Base-by-base conservation (phyloP, 2,888 invertebrate genomes). In the Graphium colonna region DNA sequence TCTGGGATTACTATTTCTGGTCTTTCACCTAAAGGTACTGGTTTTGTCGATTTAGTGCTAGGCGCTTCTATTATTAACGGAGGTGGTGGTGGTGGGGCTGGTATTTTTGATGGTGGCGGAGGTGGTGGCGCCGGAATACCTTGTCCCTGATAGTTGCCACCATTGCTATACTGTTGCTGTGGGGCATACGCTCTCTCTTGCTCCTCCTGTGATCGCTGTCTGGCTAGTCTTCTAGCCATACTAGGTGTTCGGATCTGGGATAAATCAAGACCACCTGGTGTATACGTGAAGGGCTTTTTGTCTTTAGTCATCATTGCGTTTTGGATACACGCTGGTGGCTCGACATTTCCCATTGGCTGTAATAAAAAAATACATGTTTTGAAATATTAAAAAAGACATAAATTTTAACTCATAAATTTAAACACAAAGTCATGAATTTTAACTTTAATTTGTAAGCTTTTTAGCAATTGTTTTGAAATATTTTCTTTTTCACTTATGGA, bases 201-300 rank as follows among this genome's bases (percentile, higher is more conserved):
- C 73, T 77, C 91, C 77, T 71, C 93, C 80, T 61, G 90, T 77
- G 76, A 94, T 88, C 61, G 94, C 92, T 85, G 95, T 17, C 82
- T 73, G 56, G 92, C 92, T 71, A 95, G 80, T 59, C 97, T 90
- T 63, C 96, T 91, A 1, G 95, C 95, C 96, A 97, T 97, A 64
- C 96, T 92, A 8, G 97, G 97, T 50, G 96, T 97, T 59, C 93
- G 92, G 57, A 97, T 97, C 83, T 97, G 96, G 8, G 96, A 96
- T 48, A 97, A 90, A 79, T 97, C 96, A 55, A 97, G 91, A 60
- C 97, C 97, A 13, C 97, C 97, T 1, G 97, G 97, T 13, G 97
- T 97, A 79, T 98, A 98, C n/a, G 97, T 97, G 78, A 98, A 98
- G 9, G 97, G 97, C 73, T 97, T 97, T 82, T 97, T 98, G 82